These are phyloP conservation scores for Theristus sp. DNA, from an alignment of 2,888 invertebrate genomes.

Conservation along the genomic window DNA sequence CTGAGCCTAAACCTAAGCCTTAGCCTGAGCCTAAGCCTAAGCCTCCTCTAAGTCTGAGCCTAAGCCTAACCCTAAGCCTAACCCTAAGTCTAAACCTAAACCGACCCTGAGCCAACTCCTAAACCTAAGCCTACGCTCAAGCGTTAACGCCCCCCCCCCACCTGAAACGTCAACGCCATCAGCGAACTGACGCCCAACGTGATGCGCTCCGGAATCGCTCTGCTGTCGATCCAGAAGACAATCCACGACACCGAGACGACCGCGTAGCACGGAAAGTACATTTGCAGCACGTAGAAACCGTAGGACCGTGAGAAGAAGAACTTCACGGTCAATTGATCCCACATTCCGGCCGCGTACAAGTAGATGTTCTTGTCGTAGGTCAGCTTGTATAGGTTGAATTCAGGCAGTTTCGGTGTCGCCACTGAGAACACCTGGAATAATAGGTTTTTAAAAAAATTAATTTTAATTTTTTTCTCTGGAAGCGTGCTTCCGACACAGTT, in stretches of 20 bases:
- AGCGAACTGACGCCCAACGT: slow-evolving; percentile 24
- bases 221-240: slow-evolving; percentile 1
- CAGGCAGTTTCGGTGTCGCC: slow-evolving; percentile 21
- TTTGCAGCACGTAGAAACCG: slow-evolving; percentile 2
- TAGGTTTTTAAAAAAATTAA: too few species aligned
- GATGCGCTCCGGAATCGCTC: slow-evolving; percentile 12
- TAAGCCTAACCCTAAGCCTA: too few species aligned
- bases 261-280: slow-evolving; percentile 2
- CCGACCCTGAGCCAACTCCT: too few species aligned
- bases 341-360: slow-evolving; percentile 1
- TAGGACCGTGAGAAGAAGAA: slow-evolving; percentile 3
- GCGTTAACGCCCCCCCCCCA: neutral
- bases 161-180: slow-evolving; percentile 24
- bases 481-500: too few species aligned
- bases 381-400: slow-evolving; percentile 22
- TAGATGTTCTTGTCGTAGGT: slow-evolving; percentile 9
- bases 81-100: too few species aligned
- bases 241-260: neutral
- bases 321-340: neutral
- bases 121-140: too few species aligned
- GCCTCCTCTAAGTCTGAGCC: too few species aligned
- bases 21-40: too few species aligned
- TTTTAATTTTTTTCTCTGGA: too few species aligned
- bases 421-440: neutral
- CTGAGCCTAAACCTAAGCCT: too few species aligned